Base-by-base conservation (phyloP, 2,113 vertebrate genomes). In the Columba livia region DNA sequence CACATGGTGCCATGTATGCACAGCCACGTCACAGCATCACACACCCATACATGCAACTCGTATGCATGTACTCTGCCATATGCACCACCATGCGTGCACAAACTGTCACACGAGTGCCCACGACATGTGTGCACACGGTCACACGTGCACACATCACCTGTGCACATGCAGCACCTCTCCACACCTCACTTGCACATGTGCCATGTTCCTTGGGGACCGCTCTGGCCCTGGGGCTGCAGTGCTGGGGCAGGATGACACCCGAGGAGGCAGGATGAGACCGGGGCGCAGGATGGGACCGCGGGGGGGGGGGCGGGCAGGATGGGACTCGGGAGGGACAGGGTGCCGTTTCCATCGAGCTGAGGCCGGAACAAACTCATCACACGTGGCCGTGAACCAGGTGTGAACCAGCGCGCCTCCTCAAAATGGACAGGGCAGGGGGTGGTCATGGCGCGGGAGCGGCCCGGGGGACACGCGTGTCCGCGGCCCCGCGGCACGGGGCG, bases 51-150 rank as follows among this genome's bases (percentile, higher is more conserved):
- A 4, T 7, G 10, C 14, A 5, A 12, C 69, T 2, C 54, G 3
- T 0, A 18, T 8, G 56, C 34, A 4, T 2, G 3, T 0, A 1
- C 44, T n/a, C 11, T 50, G 31, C 69, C 26, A 0, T 16, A 36
- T 15, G 36, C 6, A 2, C n/a, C 51, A 20, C 4, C 21, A 6
- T 24, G 1, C 0, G 19, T 7, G 38, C 50, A 6, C n/a, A 9
- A 11, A 16, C 25, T 15, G 26, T 12, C 75, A 58, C 66, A 6
- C 8, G 1, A 10, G 44, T 4, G 25, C 31, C 53, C 28, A 15
- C 6, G 8, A 3, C 18, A 1, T 1, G 6, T 2, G 25, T 14
- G 6, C 6, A 5, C 8, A 0, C 0, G 3, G 10, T 7, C 36
- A 75, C 10, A 1, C 16, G 5, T 0, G 5, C 57, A 53, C 29